Base-by-base conservation (phyloP, 2,888 invertebrate species). In the Drosophila flavopinicola region DNA sequence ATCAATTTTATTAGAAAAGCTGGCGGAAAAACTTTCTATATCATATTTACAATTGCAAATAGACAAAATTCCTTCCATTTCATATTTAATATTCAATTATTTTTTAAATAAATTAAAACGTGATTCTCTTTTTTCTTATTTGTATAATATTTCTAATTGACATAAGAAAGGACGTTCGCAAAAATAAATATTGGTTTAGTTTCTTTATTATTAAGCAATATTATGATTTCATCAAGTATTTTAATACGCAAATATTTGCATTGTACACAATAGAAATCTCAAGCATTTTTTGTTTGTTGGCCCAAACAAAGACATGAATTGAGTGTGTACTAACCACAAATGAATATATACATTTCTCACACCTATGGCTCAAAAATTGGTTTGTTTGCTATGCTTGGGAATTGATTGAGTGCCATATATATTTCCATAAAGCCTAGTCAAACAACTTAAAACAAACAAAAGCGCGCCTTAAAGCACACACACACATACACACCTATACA, bases 331-430 rank as follows among this genome's bases (percentile, higher is more conserved):
- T 5, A 4, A 39, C 13, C 57, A n/a, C 42, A 37, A 57, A 37
- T 57, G 33, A 35, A 57, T 58, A 58, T 58, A 58, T 58, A 57
- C 57, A 58, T 47, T 24, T 39, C 51, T 39, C 51, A 42, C 48
- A 60, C 39, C 60, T 49, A 49, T 9, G 9, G 2, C 20, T 13
- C 29, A 37, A 41, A 48, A 42, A 37, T 37, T 3, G 9, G 29
- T 25, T 52, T 75, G 66, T 76, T 57, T 58, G 64, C 49, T 52
- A 17, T 49, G 42, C 47, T 17, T 17, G 30, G 4, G 29, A 35
- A 33, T 44, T 66, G 60, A 76, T 80, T 61, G 61, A 77, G 63
- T 60, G 53, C 33, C 45, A 57, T 39, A 37, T 49, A 57, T 39
- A 37, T 49, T 61, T 38, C 33, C n/a, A 51, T 72, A 51, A 41